Evolutionary conservation across 2,888 invertebrate genomes (phyloP).

Genomic region (Polydrusus cervinus): DNA sequence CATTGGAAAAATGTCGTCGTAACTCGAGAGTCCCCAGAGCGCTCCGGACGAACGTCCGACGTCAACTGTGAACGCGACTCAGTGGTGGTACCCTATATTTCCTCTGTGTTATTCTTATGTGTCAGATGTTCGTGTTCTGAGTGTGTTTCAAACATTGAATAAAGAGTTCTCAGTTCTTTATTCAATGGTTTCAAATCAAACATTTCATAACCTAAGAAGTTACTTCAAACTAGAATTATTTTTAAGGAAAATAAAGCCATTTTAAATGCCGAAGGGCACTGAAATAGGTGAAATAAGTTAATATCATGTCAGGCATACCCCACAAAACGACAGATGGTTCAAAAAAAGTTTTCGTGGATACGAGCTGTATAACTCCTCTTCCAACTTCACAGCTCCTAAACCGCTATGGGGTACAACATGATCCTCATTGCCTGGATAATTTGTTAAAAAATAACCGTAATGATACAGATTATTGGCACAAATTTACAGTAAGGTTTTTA

Average conservation of each 20-base stretch:
- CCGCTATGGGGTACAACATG: background rate
- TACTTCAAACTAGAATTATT: too few species aligned
- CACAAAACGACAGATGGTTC: background rate
- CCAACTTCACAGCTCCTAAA: slow-evolving; percentile 11
- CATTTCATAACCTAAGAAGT: background rate
- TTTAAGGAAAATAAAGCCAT: background rate
- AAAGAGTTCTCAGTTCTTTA: too few species aligned
- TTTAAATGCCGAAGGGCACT: background rate
- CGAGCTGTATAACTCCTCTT: slow-evolving; percentile 13
- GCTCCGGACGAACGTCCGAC: too few species aligned
- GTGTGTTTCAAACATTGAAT: too few species aligned
- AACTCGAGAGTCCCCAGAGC: too few species aligned
- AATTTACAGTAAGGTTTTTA: slow-evolving; percentile 49
- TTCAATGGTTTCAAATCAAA: too few species aligned
- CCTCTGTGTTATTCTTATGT: too few species aligned
- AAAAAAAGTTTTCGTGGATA: background rate
- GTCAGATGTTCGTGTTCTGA: too few species aligned
- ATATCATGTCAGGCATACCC: slow-evolving; percentile 23
- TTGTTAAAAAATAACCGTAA: background rate
- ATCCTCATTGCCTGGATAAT: slow-evolving; percentile 7
- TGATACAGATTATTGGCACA: slow-evolving; percentile 48
- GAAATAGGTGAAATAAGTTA: background rate
- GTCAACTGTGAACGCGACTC: too few species aligned
- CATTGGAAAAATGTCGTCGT: too few species aligned
- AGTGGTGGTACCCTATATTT: too few species aligned